Evolutionary conservation across 2,888 invertebrate species (phyloP).

Genomic region (Troilus luridus): DNA sequence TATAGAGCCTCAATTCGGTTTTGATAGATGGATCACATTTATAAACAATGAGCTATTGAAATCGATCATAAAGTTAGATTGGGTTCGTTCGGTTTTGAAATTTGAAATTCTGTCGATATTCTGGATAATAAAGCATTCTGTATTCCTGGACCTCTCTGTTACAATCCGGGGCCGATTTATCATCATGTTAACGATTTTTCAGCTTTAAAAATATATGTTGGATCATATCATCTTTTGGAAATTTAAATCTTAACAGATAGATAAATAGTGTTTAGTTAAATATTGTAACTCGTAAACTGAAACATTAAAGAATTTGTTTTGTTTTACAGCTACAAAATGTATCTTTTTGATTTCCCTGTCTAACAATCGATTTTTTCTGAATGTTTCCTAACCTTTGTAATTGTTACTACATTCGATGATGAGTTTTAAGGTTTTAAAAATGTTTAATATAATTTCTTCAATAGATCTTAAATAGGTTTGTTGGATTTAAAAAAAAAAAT

Average conservation of each 20-base stretch:
- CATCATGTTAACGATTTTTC: neutral
- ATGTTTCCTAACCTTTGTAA: too few relatives aligned
- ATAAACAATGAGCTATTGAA: constrained; percentile 31
- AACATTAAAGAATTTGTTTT: too few relatives aligned
- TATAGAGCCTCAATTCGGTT: neutral
- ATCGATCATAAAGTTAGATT: constrained; percentile 33
- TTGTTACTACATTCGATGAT: too few relatives aligned
- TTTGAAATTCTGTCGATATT: constrained; percentile 18
- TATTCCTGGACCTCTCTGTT: neutral
- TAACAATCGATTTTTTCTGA: too few relatives aligned
- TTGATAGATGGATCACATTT: constrained; percentile 26
- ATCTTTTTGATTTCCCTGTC: too few relatives aligned
- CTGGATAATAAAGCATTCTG: neutral
- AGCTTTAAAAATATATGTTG: neutral
- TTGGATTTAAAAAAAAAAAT: too few relatives aligned
- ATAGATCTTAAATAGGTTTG: too few relatives aligned
- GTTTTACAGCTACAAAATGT: too few relatives aligned
- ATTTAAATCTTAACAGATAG: neutral
- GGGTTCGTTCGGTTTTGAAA: constrained; percentile 22
- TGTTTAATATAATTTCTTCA: too few relatives aligned
- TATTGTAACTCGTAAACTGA: too few relatives aligned
- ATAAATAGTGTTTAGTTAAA: neutral
- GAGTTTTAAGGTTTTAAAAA: too few relatives aligned
- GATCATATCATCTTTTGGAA: neutral
- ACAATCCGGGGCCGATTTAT: neutral